Conservation (phyloP, 2,888 invertebrate species). For the Therioaphis trifolii region DNA sequence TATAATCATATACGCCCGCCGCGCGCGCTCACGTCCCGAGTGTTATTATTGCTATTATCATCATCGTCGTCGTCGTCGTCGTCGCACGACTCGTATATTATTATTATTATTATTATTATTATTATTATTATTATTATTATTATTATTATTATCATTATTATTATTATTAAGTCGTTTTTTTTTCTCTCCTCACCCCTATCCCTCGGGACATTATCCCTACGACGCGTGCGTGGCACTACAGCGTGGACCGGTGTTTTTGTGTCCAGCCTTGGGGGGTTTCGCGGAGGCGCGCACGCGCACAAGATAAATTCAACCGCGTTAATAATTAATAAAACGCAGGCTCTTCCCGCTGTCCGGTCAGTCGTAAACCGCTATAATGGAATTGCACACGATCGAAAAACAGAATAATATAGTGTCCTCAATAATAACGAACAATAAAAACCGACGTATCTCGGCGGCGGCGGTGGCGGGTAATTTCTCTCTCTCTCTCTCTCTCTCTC, state of each 20-base stretch:
- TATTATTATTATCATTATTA: too few species aligned
- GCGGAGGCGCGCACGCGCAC: too few species aligned
- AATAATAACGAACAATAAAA: slow-evolving; percentile 57
- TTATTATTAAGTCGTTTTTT: slow-evolving; percentile 14
- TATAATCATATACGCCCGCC: too few species aligned
- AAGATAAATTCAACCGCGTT: too few species aligned
- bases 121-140: too few species aligned
- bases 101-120: too few species aligned
- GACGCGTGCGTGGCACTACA: neutral
- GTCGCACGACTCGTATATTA: too few species aligned
- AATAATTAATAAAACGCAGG: slow-evolving; percentile 60
- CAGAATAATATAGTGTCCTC: slow-evolving; percentile 55
- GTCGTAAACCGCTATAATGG: slow-evolving; percentile 50
- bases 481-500: too few species aligned
- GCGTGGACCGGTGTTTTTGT: slow-evolving; percentile 23
- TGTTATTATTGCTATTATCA: too few species aligned
- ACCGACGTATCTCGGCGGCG: slow-evolving; percentile 24
- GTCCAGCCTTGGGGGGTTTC: neutral
- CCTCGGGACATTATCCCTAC: too few species aligned
- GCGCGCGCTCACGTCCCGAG: too few species aligned
- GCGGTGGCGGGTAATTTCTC: neutral
- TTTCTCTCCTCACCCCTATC: neutral
- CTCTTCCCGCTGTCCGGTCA: slow-evolving; percentile 24
- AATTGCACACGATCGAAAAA: slow-evolving; percentile 59
- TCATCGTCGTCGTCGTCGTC: too few species aligned